Percentiles rank a stretch among this genome's conserved stretches.
These are phyloP conservation scores for Apistogramma diplotaenia DNA, from an alignment of 2,113 vertebrate species.

Conservation along the genomic window DNA sequence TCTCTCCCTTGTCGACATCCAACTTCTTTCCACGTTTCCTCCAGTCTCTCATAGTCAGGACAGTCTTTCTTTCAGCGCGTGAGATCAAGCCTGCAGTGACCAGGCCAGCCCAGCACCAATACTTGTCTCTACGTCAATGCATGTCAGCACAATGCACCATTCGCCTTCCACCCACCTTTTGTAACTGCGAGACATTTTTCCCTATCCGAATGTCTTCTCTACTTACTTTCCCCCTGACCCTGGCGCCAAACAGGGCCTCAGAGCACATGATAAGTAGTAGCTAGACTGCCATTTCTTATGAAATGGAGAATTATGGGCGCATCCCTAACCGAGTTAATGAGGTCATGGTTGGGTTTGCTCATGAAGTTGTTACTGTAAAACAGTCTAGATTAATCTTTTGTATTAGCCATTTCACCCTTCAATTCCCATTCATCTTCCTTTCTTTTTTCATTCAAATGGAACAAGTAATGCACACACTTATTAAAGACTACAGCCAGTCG, in stretches of 20 bases:
- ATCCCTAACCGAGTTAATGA: slow-evolving; percentile 71
- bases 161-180: slow-evolving; percentile 29
- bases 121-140: slow-evolving; percentile 31
- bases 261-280: slow-evolving; percentile 34
- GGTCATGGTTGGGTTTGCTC: slow-evolving; percentile 75
- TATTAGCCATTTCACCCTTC: slow-evolving; percentile 50
- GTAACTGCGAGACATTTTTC: neutral
- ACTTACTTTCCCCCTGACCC: slow-evolving; percentile 28
- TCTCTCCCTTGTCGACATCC: slow-evolving; percentile 66
- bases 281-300: slow-evolving; percentile 25
- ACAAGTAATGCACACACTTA: slow-evolving; percentile 4
- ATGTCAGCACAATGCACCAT: slow-evolving; percentile 31
- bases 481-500: slow-evolving; percentile 11
- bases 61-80: slow-evolving; percentile 15
- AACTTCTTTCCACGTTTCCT: slow-evolving; percentile 47
- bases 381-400: slow-evolving; percentile 65
- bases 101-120: slow-evolving; percentile 6
- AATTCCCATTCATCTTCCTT: slow-evolving; percentile 6
- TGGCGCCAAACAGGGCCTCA: slow-evolving; percentile 59
- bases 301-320: slow-evolving; percentile 59
- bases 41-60: slow-evolving; percentile 36
- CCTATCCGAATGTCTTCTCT: neutral
- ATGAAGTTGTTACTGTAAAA: slow-evolving; percentile 70
- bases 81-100: slow-evolving; percentile 43
- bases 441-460: slow-evolving; percentile 2